Base-by-base conservation (phyloP, 2,888 invertebrate genomes). In the Parnassius apollo region DNA sequence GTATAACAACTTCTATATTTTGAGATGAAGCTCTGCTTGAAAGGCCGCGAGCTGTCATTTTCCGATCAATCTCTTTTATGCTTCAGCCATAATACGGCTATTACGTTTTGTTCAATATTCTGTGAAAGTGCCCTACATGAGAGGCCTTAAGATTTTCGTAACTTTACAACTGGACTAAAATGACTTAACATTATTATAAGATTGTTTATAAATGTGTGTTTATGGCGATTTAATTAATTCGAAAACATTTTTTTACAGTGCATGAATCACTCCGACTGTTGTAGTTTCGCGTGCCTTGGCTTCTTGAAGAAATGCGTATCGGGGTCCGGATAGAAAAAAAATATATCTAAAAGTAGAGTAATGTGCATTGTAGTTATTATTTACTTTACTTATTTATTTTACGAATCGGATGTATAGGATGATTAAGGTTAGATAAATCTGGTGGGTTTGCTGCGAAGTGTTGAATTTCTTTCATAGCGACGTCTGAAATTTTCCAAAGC, bases 361-460 rank as follows among this genome's bases (percentile, higher is more conserved):
- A 4, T 42, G 57, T 52, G 22, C 10, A 48, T 22, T 59, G 57
- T 13, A 61, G 12, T 57, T 50, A 44, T 46, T 50, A 50, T 60
- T 46, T 55, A 65, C 58, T 65, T 72, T 77, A 80, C 66, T 80
- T 81, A 60, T 80, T 80, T 50, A 81, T 69, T 86, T 94, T 94
- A 61, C 94, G 91, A 42, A 93, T 88, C 1, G 96, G 96, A 85
- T 96, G 95, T 68, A 96, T 93, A 4, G 96, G 96, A 81, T 96
- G 96, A 58, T 93, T 91, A 84, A 96, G 91, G 66, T 93, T 91
- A 9, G 94, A 93, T 45, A 96, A 76, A 81, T 96, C 95, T 2
- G 96, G 96, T 1, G 95, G 96, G 85, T 95, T 95, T 56, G 93
- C 93, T 51, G 94, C 94, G 70, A 95, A 95, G 56, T 93, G 88